A percentile compares a stretch with the other conserved stretches of the same genome.
Evolutionary conservation across 2,888 invertebrate genomes (phyloP).

Genomic region (Synergus itoensis): DNA sequence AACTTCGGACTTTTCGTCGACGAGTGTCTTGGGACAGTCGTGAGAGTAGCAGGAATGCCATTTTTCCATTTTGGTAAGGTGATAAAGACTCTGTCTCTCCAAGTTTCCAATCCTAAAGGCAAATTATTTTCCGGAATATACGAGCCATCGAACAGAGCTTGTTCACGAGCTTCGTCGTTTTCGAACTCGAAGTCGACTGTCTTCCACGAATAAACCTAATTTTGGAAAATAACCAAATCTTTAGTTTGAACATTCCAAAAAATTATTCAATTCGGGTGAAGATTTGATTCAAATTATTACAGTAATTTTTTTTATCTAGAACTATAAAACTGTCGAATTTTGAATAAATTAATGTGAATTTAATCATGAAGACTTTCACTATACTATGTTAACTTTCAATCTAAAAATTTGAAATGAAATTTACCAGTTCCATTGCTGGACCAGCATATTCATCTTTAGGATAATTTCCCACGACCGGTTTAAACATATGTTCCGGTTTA

Average conservation of each 20-base stretch:
- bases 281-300: too few species aligned
- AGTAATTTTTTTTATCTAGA: too few species aligned
- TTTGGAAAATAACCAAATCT: conserved; percentile 47
- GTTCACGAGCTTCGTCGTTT: conserved; percentile 80
- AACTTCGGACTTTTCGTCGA: conserved; percentile 81
- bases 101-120: conserved; percentile 87
- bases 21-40: conserved; percentile 83
- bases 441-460: conserved; percentile 71
- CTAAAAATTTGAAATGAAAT: conserved; percentile 38
- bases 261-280: too few species aligned
- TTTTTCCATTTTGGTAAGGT: conserved; percentile 88
- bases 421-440: conserved; percentile 73
- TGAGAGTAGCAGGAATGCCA: conserved; percentile 87
- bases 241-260: neutral
- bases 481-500: conserved; percentile 60
- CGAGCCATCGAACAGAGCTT: conserved; percentile 81
- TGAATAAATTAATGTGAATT: too few species aligned
- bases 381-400: neutral
- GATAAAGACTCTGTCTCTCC: conserved; percentile 85
- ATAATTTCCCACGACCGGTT: conserved; percentile 56
- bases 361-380: too few species aligned
- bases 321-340: too few species aligned
- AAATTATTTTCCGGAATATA: conserved; percentile 87
- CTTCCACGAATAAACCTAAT: conserved; percentile 85
- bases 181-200: conserved; percentile 87